A percentile compares a stretch with the other conserved stretches of the same genome.
phyloP scores from a whole-genome alignment of 2,113 vertebrate genomes.

The Epinephelus fuscoguttatus region DNA sequence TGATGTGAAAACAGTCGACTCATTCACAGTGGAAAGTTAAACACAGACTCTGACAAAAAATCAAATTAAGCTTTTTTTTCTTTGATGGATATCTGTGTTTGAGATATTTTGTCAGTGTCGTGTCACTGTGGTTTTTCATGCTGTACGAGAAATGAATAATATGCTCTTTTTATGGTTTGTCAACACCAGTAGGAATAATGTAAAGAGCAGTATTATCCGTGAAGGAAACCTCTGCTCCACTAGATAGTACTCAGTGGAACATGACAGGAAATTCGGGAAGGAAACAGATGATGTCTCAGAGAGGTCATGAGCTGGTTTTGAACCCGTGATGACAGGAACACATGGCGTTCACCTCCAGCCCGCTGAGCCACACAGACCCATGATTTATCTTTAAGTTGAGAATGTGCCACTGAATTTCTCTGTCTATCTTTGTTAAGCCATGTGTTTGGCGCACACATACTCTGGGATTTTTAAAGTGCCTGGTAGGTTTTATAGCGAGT shows the following conservation, averaged over 20 bases:
- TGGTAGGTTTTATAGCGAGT: constrained; percentile 63
- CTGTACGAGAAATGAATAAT: constrained; percentile 41
- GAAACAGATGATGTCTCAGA: constrained; percentile 68
- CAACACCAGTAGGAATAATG: constrained; percentile 25
- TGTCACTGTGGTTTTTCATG: constrained; percentile 30
- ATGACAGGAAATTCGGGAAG: constrained; percentile 70
- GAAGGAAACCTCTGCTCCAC: constrained; percentile 62
- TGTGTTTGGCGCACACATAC: constrained; percentile 55
- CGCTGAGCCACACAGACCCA: constrained; percentile 29
- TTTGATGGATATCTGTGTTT: constrained; percentile 31
- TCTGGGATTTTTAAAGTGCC: constrained; percentile 64
- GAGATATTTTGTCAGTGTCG: constrained; percentile 11
- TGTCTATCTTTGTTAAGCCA: constrained; percentile 56
- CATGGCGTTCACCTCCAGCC: constrained; percentile 63
- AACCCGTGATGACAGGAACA: constrained; percentile 78
- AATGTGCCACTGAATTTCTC: constrained; percentile 66
- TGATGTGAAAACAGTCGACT: constrained; percentile 2
- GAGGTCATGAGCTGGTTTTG: constrained; percentile 70
- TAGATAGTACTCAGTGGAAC: constrained; percentile 59
- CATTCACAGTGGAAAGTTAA: constrained; percentile 15
- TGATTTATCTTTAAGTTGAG: constrained; percentile 67
- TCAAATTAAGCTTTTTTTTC: constrained; percentile 10
- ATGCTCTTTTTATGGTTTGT: constrained; percentile 27
- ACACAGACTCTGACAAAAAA: neutral
- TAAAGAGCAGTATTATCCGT: constrained; percentile 27